Conservation (phyloP, 2,888 invertebrate genomes). For the Lamproptera curius region DNA sequence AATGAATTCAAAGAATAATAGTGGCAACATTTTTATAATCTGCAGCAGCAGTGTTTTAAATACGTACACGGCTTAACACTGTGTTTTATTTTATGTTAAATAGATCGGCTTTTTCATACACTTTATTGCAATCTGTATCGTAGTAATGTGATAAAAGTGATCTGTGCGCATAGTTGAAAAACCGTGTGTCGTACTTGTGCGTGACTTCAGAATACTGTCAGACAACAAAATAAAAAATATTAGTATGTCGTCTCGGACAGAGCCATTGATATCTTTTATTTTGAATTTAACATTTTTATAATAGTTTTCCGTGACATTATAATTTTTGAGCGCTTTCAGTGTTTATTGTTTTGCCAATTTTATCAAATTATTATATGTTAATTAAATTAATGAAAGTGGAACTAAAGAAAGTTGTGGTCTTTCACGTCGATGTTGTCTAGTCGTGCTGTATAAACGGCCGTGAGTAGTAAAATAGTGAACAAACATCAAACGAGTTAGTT, state of each 20-base stretch:
- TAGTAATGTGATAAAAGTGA: not conserved
- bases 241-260: slow-evolving; percentile 43
- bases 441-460: slow-evolving; percentile 12
- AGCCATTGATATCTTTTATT: slow-evolving; percentile 59
- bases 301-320: slow-evolving; percentile 17
- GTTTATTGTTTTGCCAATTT: slow-evolving; percentile 6
- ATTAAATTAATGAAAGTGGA: slow-evolving; percentile 15
- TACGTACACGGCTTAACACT: not conserved
- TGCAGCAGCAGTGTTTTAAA: not conserved
- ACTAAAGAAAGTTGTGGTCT: slow-evolving; percentile 10
- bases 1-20: not conserved
- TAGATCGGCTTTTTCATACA: slow-evolving; percentile 1
- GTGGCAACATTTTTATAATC: slow-evolving; percentile 6
- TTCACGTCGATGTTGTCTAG: slow-evolving; percentile 1
- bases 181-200: not conserved
- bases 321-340: slow-evolving; percentile 6
- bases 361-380: not conserved
- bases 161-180: slow-evolving; percentile 11
- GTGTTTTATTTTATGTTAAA: not conserved
- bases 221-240: slow-evolving; percentile 20
- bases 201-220: slow-evolving; percentile 14
- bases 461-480: slow-evolving; percentile 16
- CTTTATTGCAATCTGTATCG: not conserved
- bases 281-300: slow-evolving; percentile 51
- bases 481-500: slow-evolving; percentile 7